Base-by-base conservation (phyloP, 2,888 invertebrate species). In the Pandemis corylana region DNA sequence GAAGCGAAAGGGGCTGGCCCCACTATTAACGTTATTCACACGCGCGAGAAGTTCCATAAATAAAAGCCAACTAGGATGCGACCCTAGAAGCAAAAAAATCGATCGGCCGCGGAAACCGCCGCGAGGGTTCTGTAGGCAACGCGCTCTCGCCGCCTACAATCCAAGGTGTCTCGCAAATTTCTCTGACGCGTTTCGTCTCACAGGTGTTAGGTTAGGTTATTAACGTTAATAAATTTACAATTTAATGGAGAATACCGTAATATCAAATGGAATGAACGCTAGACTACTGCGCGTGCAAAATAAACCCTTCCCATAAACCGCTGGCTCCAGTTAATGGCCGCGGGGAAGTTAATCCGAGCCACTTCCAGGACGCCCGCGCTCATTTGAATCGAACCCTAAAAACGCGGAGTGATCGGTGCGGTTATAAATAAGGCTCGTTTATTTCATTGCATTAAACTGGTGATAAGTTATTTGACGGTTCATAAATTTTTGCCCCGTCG, bases 391-490 rank as follows among this genome's bases (percentile, higher is more conserved):
- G 62, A 71, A 75, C 75, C 75, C 75, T 71, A 67, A 71, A 69
- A 66, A 89, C 87, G 56, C 59, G 28, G 89, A 88, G 85, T 88
- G 90, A 91, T 90, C 86, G 86, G 87, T 85, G 90, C 85, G 89
- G 89, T 90, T 89, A 90, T 92, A 92, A 91, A 93, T 91, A 91
- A 92, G 87, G 87, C 87, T 89, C 90, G 89, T 92, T 92, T 90
- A 90, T 90, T 92, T 91, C 90, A 91, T 93, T 91, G 93, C 92
- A 92, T 92, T 93, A 92, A 92, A 91, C 89, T 89, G 92, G 91
- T 92, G 93, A 92, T 92, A 93, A 93, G 92, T 93, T 91, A 93
- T 94, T 93, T 92, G 93, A 89, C 92, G 93, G 90, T 91, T 90
- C 93, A 93, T 93, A 92, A 92, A 93, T 86, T 89, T 84, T 87